phyloP scores from a whole-genome alignment of 2,113 vertebrate genomes.

The Mesoclemmys tuberculata region DNA sequence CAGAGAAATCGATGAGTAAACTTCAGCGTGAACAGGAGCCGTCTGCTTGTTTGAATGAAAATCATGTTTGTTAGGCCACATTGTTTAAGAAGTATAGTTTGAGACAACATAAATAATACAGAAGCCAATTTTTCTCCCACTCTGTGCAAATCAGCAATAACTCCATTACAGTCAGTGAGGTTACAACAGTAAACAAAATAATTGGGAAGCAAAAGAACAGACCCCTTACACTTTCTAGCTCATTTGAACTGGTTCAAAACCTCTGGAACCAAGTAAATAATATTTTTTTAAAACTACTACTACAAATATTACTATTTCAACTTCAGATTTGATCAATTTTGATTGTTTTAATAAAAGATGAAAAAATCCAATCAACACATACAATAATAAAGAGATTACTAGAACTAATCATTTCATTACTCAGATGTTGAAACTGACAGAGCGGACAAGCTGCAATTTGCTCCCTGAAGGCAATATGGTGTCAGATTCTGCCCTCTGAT shows the following conservation, averaged over 20 bases:
- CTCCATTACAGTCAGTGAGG: too few species aligned
- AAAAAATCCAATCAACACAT: neutral
- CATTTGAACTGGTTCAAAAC: neutral
- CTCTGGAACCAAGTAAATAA: neutral
- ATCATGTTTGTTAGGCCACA: rapidly evolving
- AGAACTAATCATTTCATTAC: neutral
- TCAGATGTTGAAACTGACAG: neutral
- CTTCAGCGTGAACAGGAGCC: neutral
- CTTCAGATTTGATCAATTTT: neutral
- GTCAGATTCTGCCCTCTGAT: neutral
- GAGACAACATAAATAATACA: too few species aligned
- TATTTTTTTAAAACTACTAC: neutral
- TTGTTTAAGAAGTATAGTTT: neutral
- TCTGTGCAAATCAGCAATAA: too few species aligned
- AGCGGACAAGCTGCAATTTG: neutral
- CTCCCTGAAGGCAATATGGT: neutral
- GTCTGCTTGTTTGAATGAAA: neutral
- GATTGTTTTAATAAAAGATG: neutral
- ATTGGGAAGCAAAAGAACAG: neutral
- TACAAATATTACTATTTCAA: neutral
- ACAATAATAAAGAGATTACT: neutral
- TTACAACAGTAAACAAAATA: neutral
- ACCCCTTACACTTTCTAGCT: neutral
- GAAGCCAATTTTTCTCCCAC: too few species aligned
- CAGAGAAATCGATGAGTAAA: neutral